A percentile compares a stretch with the other conserved stretches of the same genome.
These are phyloP conservation scores for Podarcis muralis DNA, from an alignment of 2,113 vertebrate genomes.

Conservation along the genomic window DNA sequence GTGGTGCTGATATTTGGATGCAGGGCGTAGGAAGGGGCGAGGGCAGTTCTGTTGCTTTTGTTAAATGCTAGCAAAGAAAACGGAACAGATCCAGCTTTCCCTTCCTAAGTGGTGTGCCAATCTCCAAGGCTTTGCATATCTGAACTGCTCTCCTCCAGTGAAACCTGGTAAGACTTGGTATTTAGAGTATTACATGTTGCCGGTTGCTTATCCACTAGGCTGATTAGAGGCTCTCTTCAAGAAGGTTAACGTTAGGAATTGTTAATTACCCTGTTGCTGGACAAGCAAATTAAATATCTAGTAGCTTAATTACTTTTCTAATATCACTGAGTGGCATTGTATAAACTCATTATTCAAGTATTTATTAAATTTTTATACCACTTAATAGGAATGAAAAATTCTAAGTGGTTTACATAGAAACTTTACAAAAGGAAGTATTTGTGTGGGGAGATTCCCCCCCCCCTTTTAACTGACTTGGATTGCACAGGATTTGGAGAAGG, in stretches of 20 bases:
- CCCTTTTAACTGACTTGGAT: not conserved
- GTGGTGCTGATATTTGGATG: fast-evolving
- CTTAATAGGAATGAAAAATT: too few relatives aligned
- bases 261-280: constrained; percentile 36
- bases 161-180: not conserved
- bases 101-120: not conserved
- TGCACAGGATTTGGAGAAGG: not conserved
- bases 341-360: too few relatives aligned
- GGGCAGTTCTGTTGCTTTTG: not conserved
- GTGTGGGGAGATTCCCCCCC: not conserved
- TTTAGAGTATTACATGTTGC: not conserved
- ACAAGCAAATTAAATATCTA: constrained; percentile 24
- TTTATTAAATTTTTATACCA: too few relatives aligned
- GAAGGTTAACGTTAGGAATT: constrained; percentile 38
- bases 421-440: too few relatives aligned
- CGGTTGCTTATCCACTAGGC: constrained; percentile 43
- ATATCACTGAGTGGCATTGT: not conserved
- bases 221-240: constrained; percentile 33
- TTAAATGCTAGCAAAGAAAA: constrained; percentile 6
- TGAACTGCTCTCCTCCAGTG: constrained; percentile 4
- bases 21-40: not conserved
- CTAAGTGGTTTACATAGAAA: too few relatives aligned
- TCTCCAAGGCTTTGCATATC: constrained; percentile 26
- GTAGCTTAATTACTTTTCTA: constrained; percentile 7
- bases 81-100: not conserved